These are phyloP conservation scores for Thera obeliscata DNA, from an alignment of 2,888 invertebrate genomes.

Conservation along the genomic window DNA sequence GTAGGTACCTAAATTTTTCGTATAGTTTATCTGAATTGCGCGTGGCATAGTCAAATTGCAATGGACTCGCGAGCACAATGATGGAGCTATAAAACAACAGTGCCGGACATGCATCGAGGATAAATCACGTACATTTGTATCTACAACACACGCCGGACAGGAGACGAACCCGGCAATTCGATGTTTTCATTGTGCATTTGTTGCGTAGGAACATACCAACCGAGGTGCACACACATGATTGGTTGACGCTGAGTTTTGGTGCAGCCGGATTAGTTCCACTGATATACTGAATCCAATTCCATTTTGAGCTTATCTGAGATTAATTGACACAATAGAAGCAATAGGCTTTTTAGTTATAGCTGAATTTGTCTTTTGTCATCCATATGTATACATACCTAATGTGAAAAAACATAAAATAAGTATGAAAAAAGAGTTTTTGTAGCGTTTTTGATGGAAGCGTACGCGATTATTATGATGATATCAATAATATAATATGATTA, in stretches of 20 bases:
- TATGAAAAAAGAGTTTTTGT: no score
- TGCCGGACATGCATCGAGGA: slow-evolving; percentile 61
- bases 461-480: no score
- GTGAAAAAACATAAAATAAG: no score
- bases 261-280: slow-evolving; percentile 15
- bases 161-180: slow-evolving; percentile 54
- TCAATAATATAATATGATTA: no score
- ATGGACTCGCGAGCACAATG: slow-evolving; percentile 58
- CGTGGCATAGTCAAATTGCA: slow-evolving; percentile 26
- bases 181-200: slow-evolving; percentile 57
- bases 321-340: background rate
- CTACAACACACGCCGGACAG: slow-evolving; percentile 58
- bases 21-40: slow-evolving; percentile 27
- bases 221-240: slow-evolving; percentile 31
- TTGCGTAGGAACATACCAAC: slow-evolving; percentile 16
- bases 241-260: slow-evolving; percentile 24
- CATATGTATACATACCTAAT: no score
- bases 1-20: slow-evolving; percentile 5
- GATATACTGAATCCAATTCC: slow-evolving; percentile 4
- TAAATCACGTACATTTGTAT: slow-evolving; percentile 69
- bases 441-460: no score
- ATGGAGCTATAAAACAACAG: slow-evolving; percentile 69
- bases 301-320: background rate
- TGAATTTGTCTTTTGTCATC: no score
- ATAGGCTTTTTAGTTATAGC: background rate